phyloP scores from a whole-genome alignment of 2,888 invertebrate genomes.

The Teleiodes luculella region DNA sequence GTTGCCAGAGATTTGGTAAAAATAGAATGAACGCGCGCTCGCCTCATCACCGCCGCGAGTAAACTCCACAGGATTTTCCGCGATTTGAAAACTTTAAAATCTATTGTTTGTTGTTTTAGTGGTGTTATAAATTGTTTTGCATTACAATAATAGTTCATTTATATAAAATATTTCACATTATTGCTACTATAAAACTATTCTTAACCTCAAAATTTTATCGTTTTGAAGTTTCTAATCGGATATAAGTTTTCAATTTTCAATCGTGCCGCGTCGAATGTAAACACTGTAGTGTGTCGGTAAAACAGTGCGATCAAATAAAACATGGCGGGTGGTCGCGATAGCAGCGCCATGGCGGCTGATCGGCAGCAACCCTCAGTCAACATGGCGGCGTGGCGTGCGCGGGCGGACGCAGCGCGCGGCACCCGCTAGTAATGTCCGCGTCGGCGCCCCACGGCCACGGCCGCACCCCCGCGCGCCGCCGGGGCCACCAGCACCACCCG shows the following conservation, averaged over 20 bases:
- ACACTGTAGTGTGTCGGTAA: constrained; percentile 54
- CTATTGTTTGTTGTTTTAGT: neutral
- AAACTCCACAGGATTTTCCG: constrained; percentile 27
- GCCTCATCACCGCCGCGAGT: constrained; percentile 40
- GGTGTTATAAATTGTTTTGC: neutral
- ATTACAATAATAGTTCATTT: neutral
- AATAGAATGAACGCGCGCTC: constrained; percentile 52
- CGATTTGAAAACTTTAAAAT: constrained; percentile 7
- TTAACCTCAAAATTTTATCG: neutral
- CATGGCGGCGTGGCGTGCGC: constrained; percentile 80
- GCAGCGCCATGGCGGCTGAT: constrained; percentile 57
- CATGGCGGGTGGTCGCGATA: constrained; percentile 57
- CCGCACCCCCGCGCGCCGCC: constrained; percentile 81
- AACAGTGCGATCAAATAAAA: constrained; percentile 58
- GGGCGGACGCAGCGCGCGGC: constrained; percentile 66
- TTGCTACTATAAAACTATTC: no score
- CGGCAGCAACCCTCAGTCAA: constrained; percentile 65
- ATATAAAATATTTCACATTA: no score
- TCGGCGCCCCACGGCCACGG: constrained; percentile 78
- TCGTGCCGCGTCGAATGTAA: constrained; percentile 43
- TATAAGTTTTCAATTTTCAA: constrained; percentile 36
- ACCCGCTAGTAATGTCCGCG: constrained; percentile 77
- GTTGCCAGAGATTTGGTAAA: constrained; percentile 64
- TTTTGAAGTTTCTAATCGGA: neutral
- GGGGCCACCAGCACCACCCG: constrained; percentile 88